Evolutionary conservation across 1,140 invertebrate species (phyloP).

Genomic region (Physella acuta): DNA sequence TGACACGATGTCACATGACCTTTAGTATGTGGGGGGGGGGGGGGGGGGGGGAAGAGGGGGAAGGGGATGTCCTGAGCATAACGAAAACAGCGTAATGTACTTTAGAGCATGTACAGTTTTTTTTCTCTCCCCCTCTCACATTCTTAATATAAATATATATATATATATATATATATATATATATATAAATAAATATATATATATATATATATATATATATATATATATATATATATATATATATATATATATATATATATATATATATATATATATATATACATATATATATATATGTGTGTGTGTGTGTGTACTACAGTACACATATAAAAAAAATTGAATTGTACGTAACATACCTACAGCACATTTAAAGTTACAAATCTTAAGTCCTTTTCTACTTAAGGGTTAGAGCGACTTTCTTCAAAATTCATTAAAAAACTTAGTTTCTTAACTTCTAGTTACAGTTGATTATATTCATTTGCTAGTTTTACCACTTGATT

Average conservation of each 20-base stretch:
- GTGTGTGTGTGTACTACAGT: too few species aligned
- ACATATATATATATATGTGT: slow-evolving; percentile 19
- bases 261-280: slow-evolving; percentile 34
- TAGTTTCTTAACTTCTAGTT: too few species aligned
- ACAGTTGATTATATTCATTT: too few species aligned
- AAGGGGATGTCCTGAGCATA: neutral
- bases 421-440: too few species aligned
- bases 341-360: too few species aligned
- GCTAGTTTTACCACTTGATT: too few species aligned
- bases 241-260: slow-evolving; percentile 40
- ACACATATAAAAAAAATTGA: too few species aligned
- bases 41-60: slow-evolving; percentile 2
- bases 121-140: too few species aligned
- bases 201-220: slow-evolving; percentile 31
- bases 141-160: slow-evolving; percentile 18
- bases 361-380: too few species aligned
- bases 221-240: slow-evolving; percentile 36
- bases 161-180: slow-evolving; percentile 10
- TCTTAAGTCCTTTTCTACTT: too few species aligned
- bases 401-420: too few species aligned
- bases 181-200: slow-evolving; percentile 31
- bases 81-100: neutral
- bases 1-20: neutral
- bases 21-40: neutral
- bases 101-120: neutral